Evolutionary conservation across 2,797 vertebrate genomes (phyloP), one percentile per base, ranked within the genome.

Genomic region (Silurus aristotelis): DNA sequence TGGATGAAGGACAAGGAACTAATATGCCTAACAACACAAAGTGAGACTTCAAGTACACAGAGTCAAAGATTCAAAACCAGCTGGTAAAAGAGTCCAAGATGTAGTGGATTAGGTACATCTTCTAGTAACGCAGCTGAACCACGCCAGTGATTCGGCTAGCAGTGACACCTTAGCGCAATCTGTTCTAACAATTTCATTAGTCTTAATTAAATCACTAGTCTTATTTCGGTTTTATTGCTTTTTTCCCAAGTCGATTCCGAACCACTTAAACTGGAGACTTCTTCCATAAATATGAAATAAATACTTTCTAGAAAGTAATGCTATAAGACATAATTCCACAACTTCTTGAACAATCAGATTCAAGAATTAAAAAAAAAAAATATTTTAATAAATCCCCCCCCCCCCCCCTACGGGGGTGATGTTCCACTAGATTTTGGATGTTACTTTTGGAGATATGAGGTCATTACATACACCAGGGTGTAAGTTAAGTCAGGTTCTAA

Each of bases 341-440:
- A 38, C n/a, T 14, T 55, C 17, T 48, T 75, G 72, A 75, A 48
- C 48, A 75, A 56, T 75, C 72, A 75, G 46, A 75, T 75, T 75
- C 22, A 71, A 46, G 38, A 71, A 71, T 71, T 46, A 22, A 48
- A 72, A 13, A 25, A n/a, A n/a, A n/a, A n/a, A n/a, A n/a, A n/a
- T n/a, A n/a, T n/a, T n/a, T n/a, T n/a, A n/a, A n/a, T n/a, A n/a
- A n/a, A n/a, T n/a, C n/a, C n/a, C n/a, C n/a, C n/a, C n/a, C n/a
- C n/a, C n/a, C n/a, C n/a, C n/a, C n/a, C n/a, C n/a, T n/a, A n/a
- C 38, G 0, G 38, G 38, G 38, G 4, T 4, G 38, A 38, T 38
- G 38, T 38, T 38, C 38, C 38, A 38, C 38, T 38, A 38, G 38
- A 38, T 38, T 38, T 38, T 38, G 38, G 4, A 38, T 38, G 38